These are phyloP conservation scores for Caenorhabditis sp. DNA, from an alignment of 2,888 invertebrate genomes.

Conservation along the genomic window DNA sequence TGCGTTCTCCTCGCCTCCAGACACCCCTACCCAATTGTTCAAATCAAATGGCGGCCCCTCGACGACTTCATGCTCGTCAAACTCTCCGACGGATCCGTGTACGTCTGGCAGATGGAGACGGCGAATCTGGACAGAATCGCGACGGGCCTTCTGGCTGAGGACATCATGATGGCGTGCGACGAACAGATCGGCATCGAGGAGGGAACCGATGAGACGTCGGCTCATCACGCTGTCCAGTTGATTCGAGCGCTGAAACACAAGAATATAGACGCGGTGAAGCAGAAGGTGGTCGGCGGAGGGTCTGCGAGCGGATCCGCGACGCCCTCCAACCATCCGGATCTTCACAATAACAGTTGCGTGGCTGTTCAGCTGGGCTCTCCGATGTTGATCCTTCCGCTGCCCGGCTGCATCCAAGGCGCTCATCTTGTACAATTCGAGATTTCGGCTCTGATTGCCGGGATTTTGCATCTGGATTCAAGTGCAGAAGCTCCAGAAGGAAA, in stretches of 20 bases:
- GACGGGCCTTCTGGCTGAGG: conserved; percentile 90
- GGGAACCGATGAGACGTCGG: conserved; percentile 83
- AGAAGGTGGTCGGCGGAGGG: conserved; percentile 42
- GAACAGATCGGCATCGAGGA: conserved; percentile 83
- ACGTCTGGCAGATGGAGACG: conserved; percentile 99
- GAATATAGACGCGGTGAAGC: conserved; percentile 89
- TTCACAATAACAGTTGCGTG: too few relatives aligned
- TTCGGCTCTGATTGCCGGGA: conserved; percentile 57
- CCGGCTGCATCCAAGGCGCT: conserved; percentile 63
- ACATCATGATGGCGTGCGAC: conserved; percentile 94
- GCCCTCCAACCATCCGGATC: too few relatives aligned
- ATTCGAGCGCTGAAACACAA: conserved; percentile 92
- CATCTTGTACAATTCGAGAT: conserved; percentile 67
- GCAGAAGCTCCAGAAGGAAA: conserved; percentile 44
- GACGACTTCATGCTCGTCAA: conserved; percentile 98
- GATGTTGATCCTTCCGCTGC: conserved; percentile 57
- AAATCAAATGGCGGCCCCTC: conserved; percentile 83
- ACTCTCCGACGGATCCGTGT: conserved; percentile 96
- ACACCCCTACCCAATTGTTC: conserved; percentile 91
- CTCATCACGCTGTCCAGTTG: conserved; percentile 95
- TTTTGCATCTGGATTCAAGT: conserved; percentile 59
- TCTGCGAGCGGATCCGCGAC: conserved; percentile 25
- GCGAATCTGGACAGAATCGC: conserved; percentile 95
- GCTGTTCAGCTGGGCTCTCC: conserved; percentile 59
- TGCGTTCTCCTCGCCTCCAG: conserved; percentile 93